phyloP scores from a whole-genome alignment of 2,797 vertebrate species.

The Danio kyathit region DNA sequence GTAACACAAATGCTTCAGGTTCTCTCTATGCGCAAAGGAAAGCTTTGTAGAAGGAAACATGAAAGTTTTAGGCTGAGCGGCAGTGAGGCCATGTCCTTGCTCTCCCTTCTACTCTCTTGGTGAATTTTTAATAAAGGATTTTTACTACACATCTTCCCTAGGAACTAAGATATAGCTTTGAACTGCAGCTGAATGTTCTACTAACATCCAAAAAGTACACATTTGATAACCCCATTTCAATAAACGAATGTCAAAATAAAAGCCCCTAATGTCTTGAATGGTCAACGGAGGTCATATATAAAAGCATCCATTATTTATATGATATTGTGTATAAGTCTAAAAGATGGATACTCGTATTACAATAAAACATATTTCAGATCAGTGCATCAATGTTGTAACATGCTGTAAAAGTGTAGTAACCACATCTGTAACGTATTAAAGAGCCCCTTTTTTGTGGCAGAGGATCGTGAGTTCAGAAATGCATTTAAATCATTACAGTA shows the following conservation, averaged over 20 bases:
- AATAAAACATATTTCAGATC: too few species aligned
- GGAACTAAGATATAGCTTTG: not conserved
- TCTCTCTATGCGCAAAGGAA: slow-evolving; percentile 23
- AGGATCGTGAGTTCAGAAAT: too few species aligned
- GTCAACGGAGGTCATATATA: not conserved
- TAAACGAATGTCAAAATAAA: not conserved
- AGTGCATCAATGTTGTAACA: too few species aligned
- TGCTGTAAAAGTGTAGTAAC: too few species aligned
- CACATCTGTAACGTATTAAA: too few species aligned
- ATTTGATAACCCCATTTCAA: not conserved
- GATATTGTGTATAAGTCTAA: too few species aligned
- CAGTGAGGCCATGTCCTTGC: slow-evolving; percentile 40
- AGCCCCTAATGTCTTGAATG: not conserved
- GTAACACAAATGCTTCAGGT: slow-evolving; percentile 11
- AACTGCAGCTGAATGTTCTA: not conserved
- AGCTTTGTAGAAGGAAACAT: slow-evolving; percentile 48
- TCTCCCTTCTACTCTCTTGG: slow-evolving; percentile 26
- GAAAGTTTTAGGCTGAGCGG: slow-evolving; percentile 42
- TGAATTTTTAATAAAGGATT: slow-evolving; percentile 51
- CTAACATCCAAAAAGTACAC: not conserved
- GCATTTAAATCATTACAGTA: too few species aligned
- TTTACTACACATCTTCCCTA: slow-evolving; percentile 19
- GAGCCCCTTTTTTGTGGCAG: too few species aligned
- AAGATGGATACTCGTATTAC: too few species aligned
- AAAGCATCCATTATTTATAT: not conserved